phyloP scores from a whole-genome alignment of 1,140 invertebrate species.

The Oppia nitens region DNA sequence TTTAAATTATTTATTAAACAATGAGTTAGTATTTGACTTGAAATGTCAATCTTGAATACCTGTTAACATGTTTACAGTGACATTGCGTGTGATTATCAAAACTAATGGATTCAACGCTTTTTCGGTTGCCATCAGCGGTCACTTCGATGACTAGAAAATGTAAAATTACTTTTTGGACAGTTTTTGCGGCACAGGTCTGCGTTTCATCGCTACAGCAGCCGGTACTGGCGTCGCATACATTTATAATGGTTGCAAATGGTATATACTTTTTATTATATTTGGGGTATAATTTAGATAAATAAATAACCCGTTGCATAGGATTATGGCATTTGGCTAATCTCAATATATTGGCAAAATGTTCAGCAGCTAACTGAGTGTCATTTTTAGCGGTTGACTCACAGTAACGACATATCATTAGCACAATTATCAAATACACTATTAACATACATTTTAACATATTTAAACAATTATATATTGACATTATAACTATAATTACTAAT shows the following conservation, averaged over 20 bases:
- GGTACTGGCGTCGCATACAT: constrained; percentile 54
- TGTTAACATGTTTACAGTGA: constrained; percentile 33
- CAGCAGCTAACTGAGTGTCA: background rate
- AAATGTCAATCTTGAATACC: constrained; percentile 18
- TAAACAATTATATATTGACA: too few relatives aligned
- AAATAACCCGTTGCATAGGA: constrained; percentile 42
- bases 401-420: too few relatives aligned
- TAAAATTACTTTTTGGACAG: constrained; percentile 41
- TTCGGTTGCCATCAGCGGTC: background rate
- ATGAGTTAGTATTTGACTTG: too few relatives aligned
- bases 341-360: background rate
- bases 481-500: too few relatives aligned
- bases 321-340: background rate
- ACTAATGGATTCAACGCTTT: constrained; percentile 39
- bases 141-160: constrained; percentile 38
- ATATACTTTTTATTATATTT: constrained; percentile 45
- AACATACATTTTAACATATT: background rate
- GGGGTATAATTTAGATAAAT: constrained; percentile 42
- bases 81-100: constrained; percentile 60
- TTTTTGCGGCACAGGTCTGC: constrained; percentile 46
- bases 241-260: constrained; percentile 50
- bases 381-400: too few relatives aligned
- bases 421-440: too few relatives aligned
- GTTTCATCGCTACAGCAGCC: constrained; percentile 46
- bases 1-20: too few relatives aligned